These are phyloP conservation scores for Lycodopsis pacificus DNA, from an alignment of 2,797 vertebrate genomes.

Conservation along the genomic window DNA sequence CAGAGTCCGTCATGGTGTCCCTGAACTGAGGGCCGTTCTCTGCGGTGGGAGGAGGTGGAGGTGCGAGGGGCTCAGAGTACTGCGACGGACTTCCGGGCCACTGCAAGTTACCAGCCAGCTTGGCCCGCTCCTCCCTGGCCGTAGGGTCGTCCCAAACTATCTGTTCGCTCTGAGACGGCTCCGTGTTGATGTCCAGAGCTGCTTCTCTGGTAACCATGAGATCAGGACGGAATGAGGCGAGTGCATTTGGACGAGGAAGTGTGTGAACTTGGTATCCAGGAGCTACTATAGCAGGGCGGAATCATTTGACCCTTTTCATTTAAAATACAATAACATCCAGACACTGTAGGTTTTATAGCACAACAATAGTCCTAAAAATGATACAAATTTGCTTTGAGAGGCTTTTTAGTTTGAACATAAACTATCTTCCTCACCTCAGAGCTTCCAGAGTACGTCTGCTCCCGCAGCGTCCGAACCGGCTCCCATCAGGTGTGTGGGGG, in stretches of 20 bases:
- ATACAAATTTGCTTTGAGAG: too few species aligned
- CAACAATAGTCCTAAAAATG: not conserved
- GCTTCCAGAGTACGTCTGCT: slow-evolving; percentile 91
- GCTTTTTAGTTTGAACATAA: too few species aligned
- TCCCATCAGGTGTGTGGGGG: slow-evolving; percentile 85
- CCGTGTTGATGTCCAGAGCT: slow-evolving; percentile 89
- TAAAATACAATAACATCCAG: too few species aligned
- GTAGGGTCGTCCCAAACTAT: slow-evolving; percentile 99
- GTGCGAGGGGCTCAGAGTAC: slow-evolving; percentile 82
- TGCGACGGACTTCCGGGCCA: slow-evolving; percentile 96
- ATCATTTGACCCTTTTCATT: too few species aligned
- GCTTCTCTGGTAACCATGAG: slow-evolving; percentile 89
- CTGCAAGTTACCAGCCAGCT: slow-evolving; percentile 93
- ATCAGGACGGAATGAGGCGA: not conserved
- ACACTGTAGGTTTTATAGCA: not conserved
- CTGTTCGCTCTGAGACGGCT: slow-evolving; percentile 97
- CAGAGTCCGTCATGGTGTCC: slow-evolving; percentile 87
- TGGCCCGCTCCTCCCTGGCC: slow-evolving; percentile 95
- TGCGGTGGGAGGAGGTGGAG: slow-evolving; percentile 37
- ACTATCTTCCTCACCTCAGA: slow-evolving; percentile 83
- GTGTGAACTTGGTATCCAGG: not conserved
- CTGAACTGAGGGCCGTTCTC: slow-evolving; percentile 61
- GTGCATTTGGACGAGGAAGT: not conserved
- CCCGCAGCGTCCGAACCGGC: slow-evolving; percentile 79
- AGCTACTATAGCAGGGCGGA: too few species aligned